Conservation (phyloP, 2,888 invertebrate genomes). For the Acronicta psi region DNA sequence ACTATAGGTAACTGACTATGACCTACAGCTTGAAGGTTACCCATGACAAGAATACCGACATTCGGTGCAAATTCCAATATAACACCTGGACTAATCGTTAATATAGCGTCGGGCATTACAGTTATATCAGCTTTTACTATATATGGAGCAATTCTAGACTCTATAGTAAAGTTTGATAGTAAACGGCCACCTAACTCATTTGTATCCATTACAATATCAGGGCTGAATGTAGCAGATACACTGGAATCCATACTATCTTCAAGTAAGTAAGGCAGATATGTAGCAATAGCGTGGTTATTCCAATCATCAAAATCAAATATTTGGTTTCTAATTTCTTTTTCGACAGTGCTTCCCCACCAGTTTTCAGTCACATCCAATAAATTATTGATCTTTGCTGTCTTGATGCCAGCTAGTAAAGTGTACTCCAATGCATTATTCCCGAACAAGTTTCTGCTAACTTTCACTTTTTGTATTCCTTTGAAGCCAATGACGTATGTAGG, state of each 20-base stretch:
- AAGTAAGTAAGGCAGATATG: constrained; percentile 95
- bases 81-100: constrained; percentile 96
- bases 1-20: constrained; percentile 92
- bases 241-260: constrained; percentile 94
- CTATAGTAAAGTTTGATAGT: constrained; percentile 90
- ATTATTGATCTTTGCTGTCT: constrained; percentile 96
- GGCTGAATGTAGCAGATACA: constrained; percentile 91
- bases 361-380: constrained; percentile 96
- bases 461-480: constrained; percentile 97
- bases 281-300: constrained; percentile 98
- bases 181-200: constrained; percentile 94
- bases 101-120: constrained; percentile 97
- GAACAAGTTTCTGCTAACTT: constrained; percentile 96
- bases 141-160: constrained; percentile 92
- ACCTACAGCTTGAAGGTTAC: constrained; percentile 95
- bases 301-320: constrained; percentile 99
- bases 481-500: constrained; percentile 97
- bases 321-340: constrained; percentile 92
- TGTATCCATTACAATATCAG: constrained; percentile 88
- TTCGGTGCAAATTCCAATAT: constrained; percentile 98
- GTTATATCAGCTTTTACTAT: constrained; percentile 96
- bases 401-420: constrained; percentile 97
- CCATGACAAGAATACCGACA: constrained; percentile 98
- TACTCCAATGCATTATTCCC: constrained; percentile 95
- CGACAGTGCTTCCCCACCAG: constrained; percentile 97